These are phyloP conservation scores for Syrista parreyssii DNA, from an alignment of 2,888 invertebrate species.

Conservation along the genomic window DNA sequence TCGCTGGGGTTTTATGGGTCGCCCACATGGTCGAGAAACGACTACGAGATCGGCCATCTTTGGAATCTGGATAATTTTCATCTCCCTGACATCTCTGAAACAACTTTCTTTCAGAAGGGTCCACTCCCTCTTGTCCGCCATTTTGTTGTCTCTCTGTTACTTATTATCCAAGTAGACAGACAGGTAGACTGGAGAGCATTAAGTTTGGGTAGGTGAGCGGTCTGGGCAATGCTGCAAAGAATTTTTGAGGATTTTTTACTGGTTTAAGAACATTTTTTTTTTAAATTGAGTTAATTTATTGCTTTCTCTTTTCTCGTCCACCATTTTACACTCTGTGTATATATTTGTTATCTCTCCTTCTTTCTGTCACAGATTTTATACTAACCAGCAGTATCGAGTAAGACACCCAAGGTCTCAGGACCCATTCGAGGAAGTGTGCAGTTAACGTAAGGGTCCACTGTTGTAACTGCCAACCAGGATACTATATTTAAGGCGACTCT, in stretches of 20 bases:
- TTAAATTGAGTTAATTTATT: not conserved
- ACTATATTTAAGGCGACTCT: not conserved
- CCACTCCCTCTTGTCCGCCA: not conserved
- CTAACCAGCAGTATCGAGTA: not conserved
- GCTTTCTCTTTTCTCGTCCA: not conserved
- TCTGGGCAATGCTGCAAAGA: too few relatives aligned
- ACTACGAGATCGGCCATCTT: not conserved
- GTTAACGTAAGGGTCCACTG: not conserved
- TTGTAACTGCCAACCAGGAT: not conserved
- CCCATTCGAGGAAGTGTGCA: not conserved
- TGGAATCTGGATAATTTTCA: conserved; percentile 22
- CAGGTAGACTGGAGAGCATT: not conserved
- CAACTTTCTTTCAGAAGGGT: not conserved
- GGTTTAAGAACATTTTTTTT: not conserved
- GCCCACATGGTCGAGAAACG: not conserved
- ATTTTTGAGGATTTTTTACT: not conserved
- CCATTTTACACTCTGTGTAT: not conserved
- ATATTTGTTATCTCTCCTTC: not conserved
- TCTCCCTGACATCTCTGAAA: not conserved
- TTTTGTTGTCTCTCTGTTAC: not conserved
- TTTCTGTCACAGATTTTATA: not conserved
- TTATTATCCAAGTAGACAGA: not conserved
- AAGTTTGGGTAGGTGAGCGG: too few relatives aligned
- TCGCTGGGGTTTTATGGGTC: conserved; percentile 17
- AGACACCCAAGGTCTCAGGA: not conserved